These are phyloP conservation scores for Tragelaphus eurycerus DNA, from an alignment of 2,797 vertebrate genomes.

Conservation along the genomic window DNA sequence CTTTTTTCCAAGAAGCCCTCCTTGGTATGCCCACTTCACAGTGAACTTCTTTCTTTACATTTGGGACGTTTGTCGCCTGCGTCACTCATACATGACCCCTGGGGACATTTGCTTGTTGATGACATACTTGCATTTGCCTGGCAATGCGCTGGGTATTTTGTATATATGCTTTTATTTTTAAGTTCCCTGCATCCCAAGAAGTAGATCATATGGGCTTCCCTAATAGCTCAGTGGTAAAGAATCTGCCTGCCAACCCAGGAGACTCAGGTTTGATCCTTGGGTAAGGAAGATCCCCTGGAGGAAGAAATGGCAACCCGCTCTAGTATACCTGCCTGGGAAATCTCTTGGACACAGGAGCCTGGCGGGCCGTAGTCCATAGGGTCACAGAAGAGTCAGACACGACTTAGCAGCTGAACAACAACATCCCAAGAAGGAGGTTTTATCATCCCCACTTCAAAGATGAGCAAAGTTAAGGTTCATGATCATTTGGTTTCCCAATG, in stretches of 20 bases:
- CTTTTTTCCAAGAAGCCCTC: not conserved
- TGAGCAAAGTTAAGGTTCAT: not conserved
- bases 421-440: not conserved
- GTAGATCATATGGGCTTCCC: not conserved
- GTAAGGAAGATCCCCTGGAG: not conserved
- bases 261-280: not conserved
- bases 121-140: not conserved
- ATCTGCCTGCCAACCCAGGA: not conserved
- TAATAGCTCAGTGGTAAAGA: not conserved
- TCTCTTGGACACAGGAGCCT: not conserved
- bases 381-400: not conserved
- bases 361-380: not conserved
- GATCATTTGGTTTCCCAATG: not conserved
- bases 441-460: not conserved
- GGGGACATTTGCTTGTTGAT: not conserved
- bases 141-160: not conserved
- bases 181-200: not conserved
- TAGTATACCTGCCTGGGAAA: not conserved
- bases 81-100: not conserved
- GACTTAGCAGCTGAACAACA: not conserved
- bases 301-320: not conserved
- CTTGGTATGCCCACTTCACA: not conserved
- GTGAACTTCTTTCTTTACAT: not conserved
- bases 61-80: rapidly evolving
- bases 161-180: not conserved